phyloP scores from a whole-genome alignment of 2,113 vertebrate species.

The Clarias gariepinus region DNA sequence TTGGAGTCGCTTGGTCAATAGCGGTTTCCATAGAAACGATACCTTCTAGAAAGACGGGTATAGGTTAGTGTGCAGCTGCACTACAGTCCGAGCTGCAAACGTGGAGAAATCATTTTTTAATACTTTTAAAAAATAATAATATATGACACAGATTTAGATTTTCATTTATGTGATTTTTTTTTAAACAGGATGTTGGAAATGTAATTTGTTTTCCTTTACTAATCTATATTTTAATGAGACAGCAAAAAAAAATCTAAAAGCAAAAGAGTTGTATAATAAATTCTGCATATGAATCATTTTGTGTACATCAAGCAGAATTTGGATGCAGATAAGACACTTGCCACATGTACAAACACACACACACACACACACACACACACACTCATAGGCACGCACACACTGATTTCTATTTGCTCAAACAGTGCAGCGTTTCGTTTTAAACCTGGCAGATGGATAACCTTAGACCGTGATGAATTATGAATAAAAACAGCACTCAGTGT shows the following conservation, averaged over 20 bases:
- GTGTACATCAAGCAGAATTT: not conserved
- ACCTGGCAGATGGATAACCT: slow-evolving; percentile 16
- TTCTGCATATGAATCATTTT: not conserved
- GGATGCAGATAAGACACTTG: not conserved
- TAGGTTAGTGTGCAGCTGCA: not conserved
- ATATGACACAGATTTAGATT: no score
- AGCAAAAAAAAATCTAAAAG: not conserved
- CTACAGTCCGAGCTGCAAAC: not conserved
- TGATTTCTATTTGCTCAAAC: slow-evolving; percentile 1
- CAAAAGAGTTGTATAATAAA: not conserved
- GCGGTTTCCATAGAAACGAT: not conserved
- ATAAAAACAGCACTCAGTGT: slow-evolving; percentile 3
- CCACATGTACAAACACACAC: not conserved
- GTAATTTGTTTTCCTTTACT: not conserved
- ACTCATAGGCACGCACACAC: not conserved
- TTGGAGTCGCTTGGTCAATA: not conserved
- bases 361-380: not conserved
- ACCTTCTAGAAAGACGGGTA: not conserved
- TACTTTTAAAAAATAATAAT: not conserved
- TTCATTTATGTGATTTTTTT: not conserved
- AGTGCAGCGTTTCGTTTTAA: not conserved
- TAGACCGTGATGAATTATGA: slow-evolving; percentile 17
- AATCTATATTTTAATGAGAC: not conserved
- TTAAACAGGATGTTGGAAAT: not conserved
- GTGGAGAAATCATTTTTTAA: not conserved